Conservation (phyloP, 2,113 vertebrate species). For the Pycnonotus jocosus region DNA sequence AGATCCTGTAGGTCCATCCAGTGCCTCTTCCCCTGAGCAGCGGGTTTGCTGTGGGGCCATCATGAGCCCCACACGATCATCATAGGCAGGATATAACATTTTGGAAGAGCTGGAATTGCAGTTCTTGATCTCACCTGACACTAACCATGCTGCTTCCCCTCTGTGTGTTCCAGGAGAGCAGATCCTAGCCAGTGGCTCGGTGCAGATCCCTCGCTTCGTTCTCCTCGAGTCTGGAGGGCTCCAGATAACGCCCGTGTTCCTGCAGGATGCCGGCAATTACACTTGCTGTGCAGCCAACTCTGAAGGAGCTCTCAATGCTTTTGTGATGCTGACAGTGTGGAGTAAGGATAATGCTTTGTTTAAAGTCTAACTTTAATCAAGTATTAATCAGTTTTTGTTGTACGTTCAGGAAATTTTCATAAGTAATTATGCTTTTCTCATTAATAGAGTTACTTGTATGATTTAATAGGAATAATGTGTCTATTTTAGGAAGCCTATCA, state of each 20-base stretch:
- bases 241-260: slow-evolving; percentile 79
- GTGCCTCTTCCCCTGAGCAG: background rate
- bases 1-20: no score
- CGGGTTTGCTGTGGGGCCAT: background rate
- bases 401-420: slow-evolving; percentile 19
- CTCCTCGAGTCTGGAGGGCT: slow-evolving; percentile 89
- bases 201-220: slow-evolving; percentile 84
- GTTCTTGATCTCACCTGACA: background rate
- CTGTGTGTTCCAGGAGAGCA: slow-evolving; percentile 73
- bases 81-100: background rate
- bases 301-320: slow-evolving; percentile 78
- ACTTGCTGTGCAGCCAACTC: slow-evolving; percentile 84
- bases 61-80: no score
- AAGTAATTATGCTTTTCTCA: slow-evolving; percentile 18
- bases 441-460: slow-evolving; percentile 37
- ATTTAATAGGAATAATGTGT: slow-evolving; percentile 33
- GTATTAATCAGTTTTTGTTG: background rate
- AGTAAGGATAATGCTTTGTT: slow-evolving; percentile 78
- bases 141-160: background rate
- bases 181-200: slow-evolving; percentile 87
- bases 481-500: slow-evolving; percentile 44
- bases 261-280: slow-evolving; percentile 87
- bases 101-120: background rate
- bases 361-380: background rate
- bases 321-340: slow-evolving; percentile 85